phyloP scores from a whole-genome alignment of 2,888 invertebrate genomes.

The Balanococcus diminutus region DNA sequence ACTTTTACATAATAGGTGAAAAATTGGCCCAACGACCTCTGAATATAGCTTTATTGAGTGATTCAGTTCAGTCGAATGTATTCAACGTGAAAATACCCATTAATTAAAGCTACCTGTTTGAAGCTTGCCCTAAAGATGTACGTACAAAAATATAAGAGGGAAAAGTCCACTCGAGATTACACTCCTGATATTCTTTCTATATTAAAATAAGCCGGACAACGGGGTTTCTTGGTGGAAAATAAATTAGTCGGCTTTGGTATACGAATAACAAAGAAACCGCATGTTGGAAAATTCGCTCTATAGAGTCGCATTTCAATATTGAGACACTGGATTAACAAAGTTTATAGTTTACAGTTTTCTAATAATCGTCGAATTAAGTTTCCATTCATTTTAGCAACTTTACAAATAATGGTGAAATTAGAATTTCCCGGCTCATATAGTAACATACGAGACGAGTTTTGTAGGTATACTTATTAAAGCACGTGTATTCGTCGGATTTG shows the following conservation, averaged over 20 bases:
- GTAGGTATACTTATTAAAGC: no score
- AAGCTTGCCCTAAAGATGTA: background rate
- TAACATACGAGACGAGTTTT: background rate
- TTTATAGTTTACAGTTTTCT: conserved; percentile 22
- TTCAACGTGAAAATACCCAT: background rate
- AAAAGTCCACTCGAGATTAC: background rate
- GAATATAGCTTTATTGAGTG: background rate
- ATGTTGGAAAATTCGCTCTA: background rate
- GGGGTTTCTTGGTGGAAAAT: background rate
- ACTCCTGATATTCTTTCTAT: background rate
- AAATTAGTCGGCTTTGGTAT: background rate
- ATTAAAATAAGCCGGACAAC: background rate
- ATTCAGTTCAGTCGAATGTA: background rate
- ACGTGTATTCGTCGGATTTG: no score
- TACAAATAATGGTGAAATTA: conserved; percentile 7
- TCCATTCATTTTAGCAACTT: conserved; percentile 4
- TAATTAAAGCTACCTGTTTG: background rate
- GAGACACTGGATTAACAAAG: background rate
- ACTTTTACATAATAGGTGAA: background rate
- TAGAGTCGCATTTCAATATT: conserved; percentile 31
- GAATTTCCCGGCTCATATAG: background rate
- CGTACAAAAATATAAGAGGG: background rate
- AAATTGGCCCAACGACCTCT: background rate
- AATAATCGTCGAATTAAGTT: conserved; percentile 40
- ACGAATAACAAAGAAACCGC: background rate